These are phyloP conservation scores for Callithrix jacchus DNA, from an alignment of 2,113 vertebrate species.

Conservation along the genomic window DNA sequence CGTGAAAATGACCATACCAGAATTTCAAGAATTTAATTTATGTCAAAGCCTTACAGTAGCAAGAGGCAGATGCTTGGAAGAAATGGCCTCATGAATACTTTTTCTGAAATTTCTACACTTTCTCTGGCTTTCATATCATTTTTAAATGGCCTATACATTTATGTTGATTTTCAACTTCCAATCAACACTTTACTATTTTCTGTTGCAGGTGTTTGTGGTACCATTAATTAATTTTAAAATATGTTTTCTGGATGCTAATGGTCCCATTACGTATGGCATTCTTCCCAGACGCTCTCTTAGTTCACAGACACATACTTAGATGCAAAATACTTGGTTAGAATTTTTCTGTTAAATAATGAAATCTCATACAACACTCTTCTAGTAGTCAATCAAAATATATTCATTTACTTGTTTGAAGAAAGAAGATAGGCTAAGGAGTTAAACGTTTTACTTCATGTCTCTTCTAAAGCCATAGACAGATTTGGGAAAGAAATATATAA, in stretches of 20 bases:
- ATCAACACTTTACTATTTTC: neutral
- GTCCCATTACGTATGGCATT: neutral
- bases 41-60: neutral
- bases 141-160: neutral
- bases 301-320: neutral
- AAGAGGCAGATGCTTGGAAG: neutral
- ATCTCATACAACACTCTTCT: neutral
- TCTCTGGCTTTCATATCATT: neutral
- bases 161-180: neutral
- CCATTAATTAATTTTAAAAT: constrained; percentile 10
- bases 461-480: neutral
- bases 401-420: neutral
- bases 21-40: neutral
- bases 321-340: neutral
- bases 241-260: neutral
- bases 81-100: neutral
- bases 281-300: neutral
- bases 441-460: neutral
- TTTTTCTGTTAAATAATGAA: neutral
- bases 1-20: neutral
- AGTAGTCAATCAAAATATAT: neutral
- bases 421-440: neutral
- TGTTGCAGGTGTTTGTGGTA: neutral
- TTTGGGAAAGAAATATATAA: neutral
- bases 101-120: neutral